phyloP scores from a whole-genome alignment of 1,140 invertebrate genomes.

The Drosophila micromelanica region DNA sequence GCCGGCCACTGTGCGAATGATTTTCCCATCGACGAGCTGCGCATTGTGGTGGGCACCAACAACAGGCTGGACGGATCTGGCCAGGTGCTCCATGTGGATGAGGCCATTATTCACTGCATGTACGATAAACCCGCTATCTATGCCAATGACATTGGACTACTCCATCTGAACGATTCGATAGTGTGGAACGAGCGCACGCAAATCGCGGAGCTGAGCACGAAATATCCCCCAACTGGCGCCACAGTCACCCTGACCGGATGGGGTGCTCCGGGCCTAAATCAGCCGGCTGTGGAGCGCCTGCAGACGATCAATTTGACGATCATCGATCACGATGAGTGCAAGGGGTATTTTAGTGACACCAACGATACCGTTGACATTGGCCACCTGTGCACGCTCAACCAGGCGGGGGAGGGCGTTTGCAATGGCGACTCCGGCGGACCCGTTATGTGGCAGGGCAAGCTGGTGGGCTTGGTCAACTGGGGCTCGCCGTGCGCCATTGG shows the following conservation, averaged over 20 bases:
- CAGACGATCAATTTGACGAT: conserved; percentile 66
- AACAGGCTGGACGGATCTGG: conserved; percentile 48
- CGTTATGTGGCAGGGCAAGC: conserved; percentile 77
- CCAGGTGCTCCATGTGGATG: conserved; percentile 38
- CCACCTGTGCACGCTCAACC: conserved; percentile 87
- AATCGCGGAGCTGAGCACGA: conserved; percentile 58
- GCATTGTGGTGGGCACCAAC: conserved; percentile 72
- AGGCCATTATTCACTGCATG: conserved; percentile 55
- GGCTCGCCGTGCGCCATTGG: conserved; percentile 85
- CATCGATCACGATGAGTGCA: conserved; percentile 56
- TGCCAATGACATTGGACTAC: conserved; percentile 85
- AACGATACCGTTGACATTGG: conserved; percentile 55
- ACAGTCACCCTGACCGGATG: conserved; percentile 84
- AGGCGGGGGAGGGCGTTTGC: conserved; percentile 85
- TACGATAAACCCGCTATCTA: conserved; percentile 70
- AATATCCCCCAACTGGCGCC: conserved; percentile 50
- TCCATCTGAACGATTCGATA: conserved; percentile 84
- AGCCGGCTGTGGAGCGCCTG: conserved; percentile 39
- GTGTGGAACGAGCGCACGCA: conserved; percentile 84
- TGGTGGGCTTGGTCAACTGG: conserved; percentile 86
- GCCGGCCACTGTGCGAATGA: conserved; percentile 84
- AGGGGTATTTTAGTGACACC: conserved; percentile 33
- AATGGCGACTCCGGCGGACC: conserved; percentile 87
- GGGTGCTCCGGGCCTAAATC: conserved; percentile 53
- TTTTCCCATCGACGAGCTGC: conserved; percentile 48